A percentile compares a stretch with the other conserved stretches of the same genome.
Evolutionary conservation across 2,113 vertebrate genomes (phyloP).

Genomic region (Brienomyrus longianalis): DNA sequence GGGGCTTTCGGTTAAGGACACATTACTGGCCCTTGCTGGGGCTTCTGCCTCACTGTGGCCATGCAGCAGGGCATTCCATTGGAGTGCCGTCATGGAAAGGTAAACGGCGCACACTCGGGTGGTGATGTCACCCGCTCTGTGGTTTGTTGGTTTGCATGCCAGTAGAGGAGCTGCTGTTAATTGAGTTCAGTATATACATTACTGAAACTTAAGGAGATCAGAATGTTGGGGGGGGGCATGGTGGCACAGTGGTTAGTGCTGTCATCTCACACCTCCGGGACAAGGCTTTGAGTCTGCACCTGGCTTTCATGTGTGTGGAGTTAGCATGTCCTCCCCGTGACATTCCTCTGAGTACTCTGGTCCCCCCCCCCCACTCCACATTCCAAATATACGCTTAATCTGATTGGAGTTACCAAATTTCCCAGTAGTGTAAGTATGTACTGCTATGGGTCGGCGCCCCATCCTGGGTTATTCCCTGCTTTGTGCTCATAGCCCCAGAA

Average conservation of each 20-base stretch:
- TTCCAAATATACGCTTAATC: background rate
- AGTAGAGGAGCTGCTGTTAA: background rate
- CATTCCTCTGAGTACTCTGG: background rate
- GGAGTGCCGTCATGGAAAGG: background rate
- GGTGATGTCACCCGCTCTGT: background rate
- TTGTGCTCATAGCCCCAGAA: background rate
- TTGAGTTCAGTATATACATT: background rate
- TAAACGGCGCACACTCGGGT: background rate
- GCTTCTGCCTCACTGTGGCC: background rate
- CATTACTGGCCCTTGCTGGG: background rate
- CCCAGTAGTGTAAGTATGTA: background rate
- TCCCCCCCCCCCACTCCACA: background rate
- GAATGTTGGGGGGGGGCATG: background rate
- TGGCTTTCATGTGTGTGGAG: background rate
- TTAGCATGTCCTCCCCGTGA: background rate
- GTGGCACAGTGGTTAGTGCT: background rate
- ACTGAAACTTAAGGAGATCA: background rate
- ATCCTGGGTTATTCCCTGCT: background rate
- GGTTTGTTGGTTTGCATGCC: background rate
- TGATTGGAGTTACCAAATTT: background rate
- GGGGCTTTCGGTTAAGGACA: background rate
- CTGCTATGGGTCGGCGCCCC: background rate
- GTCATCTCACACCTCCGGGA: background rate
- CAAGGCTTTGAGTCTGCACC: background rate
- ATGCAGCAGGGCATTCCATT: background rate